Evolutionary conservation across 1,140 invertebrate genomes (phyloP), one percentile per base, ranked within the genome.

Genomic region (Nymphalis io): DNA sequence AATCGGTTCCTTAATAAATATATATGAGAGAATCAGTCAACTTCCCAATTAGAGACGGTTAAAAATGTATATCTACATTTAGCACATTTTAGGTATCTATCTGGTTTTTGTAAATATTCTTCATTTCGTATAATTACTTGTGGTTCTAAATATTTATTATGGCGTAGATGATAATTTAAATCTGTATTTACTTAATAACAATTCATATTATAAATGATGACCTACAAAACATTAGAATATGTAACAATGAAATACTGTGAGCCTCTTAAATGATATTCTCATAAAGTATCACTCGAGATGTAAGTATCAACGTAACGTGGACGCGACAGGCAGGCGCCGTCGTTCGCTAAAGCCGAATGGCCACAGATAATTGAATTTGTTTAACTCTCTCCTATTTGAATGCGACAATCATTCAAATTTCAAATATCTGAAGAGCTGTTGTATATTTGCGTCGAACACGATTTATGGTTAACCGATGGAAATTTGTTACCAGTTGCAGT

Each of bases 301-400:
- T 51, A 21, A 51, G 53, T 51, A 62, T n/a, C n/a, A 44, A 55
- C 12, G 58, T 12, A 51, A 58, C 62, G 74, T 73, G 71, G 74
- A 71, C 53, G 74, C 74, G 74, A 55, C 74, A 53, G 62, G 42
- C 61, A 68, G 74, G 74, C 74, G 74, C 74, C 74, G 58, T 60
- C 46, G 59, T 21, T 58, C 39, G 63, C 73, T 44, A 59, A 69
- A 74, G 63, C 58, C 39, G 38, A 70, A 59, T 60, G 57, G 57
- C 38, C 53, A 21, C 63, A 59, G 62, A 65, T 72, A 74, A 75
- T 69, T 73, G 70, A 76, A 78, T 75, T 68, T 71, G 70, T 69
- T 57, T 55, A 67, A 73, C 71, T 76, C 74, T 76, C 74, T 69
- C 73, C 68, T 48, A 68, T 71, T 76, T 70, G 60, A 73, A 73